These are phyloP conservation scores for Oreochromis grahami DNA, from an alignment of 2,797 vertebrate genomes.

Conservation along the genomic window DNA sequence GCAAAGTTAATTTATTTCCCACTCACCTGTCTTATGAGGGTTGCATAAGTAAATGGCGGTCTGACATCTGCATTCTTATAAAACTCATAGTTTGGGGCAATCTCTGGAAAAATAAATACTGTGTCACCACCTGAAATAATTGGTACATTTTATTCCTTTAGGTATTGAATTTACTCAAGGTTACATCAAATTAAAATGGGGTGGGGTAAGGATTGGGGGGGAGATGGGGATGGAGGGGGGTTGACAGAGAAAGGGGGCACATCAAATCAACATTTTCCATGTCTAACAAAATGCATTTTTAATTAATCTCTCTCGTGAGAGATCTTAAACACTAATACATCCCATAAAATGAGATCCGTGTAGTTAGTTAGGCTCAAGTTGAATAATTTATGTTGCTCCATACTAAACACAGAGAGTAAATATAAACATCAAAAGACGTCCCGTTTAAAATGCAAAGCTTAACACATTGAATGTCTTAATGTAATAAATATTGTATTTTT, in stretches of 20 bases:
- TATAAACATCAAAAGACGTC: constrained; percentile 79
- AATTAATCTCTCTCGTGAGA: constrained; percentile 82
- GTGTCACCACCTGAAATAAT: constrained; percentile 79
- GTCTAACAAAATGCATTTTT: constrained; percentile 84
- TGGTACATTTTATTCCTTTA: constrained; percentile 78
- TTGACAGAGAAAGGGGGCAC: constrained; percentile 19
- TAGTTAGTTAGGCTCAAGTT: constrained; percentile 72
- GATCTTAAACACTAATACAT: constrained; percentile 79
- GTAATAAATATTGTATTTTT: constrained; percentile 78
- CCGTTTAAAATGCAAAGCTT: constrained; percentile 68
- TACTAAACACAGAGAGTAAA: constrained; percentile 74
- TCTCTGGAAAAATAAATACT: constrained; percentile 89
- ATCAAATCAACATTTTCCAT: constrained; percentile 80
- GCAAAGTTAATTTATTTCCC: constrained; percentile 88
- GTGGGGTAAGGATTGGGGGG: not conserved
- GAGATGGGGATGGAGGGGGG: not conserved
- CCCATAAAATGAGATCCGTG: constrained; percentile 72
- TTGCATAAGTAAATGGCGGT: constrained; percentile 99
- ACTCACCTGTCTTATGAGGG: constrained; percentile 99
- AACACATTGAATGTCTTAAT: constrained; percentile 61
- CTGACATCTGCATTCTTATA: constrained; percentile 99
- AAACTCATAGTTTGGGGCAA: constrained; percentile 99
- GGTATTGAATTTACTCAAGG: constrained; percentile 68
- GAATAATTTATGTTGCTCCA: constrained; percentile 76
- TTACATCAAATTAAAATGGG: constrained; percentile 76